phyloP scores from a whole-genome alignment of 2,797 vertebrate genomes.

The Perodicticus potto region DNA sequence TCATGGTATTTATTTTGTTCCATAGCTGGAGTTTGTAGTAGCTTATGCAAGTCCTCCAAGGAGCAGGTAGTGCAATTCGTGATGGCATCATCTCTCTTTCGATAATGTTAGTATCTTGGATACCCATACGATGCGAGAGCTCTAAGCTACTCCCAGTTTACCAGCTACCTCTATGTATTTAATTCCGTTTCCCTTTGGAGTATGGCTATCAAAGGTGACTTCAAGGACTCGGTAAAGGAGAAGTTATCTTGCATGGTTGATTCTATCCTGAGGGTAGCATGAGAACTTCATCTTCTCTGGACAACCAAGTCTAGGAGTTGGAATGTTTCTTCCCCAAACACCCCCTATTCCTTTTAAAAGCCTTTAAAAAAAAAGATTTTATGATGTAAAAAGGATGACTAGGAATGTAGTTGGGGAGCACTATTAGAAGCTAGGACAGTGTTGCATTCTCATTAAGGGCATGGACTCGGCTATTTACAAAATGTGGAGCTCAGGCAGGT shows the following conservation, averaged over 20 bases:
- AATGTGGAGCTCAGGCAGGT: neutral
- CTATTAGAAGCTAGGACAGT: neutral
- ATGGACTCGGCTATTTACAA: neutral
- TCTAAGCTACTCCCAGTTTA: neutral
- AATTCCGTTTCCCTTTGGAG: neutral
- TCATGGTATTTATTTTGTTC: constrained; percentile 35
- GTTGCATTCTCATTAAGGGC: neutral
- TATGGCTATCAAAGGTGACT: neutral
- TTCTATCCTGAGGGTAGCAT: neutral
- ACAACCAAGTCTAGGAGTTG: neutral
- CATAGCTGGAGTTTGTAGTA: neutral
- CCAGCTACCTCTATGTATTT: neutral
- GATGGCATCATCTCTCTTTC: neutral
- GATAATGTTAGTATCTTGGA: neutral
- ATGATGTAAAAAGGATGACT: neutral
- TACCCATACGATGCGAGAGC: neutral
- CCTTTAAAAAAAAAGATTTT: neutral
- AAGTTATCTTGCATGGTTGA: neutral
- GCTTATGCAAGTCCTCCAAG: neutral
- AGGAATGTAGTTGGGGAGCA: neutral
- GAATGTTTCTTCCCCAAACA: neutral
- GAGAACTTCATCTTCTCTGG: neutral
- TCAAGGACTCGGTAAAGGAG: neutral
- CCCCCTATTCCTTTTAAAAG: neutral
- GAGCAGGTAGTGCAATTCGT: neutral